These are phyloP conservation scores for Thymelicus sylvestris DNA, from an alignment of 2,888 invertebrate species.

Conservation along the genomic window DNA sequence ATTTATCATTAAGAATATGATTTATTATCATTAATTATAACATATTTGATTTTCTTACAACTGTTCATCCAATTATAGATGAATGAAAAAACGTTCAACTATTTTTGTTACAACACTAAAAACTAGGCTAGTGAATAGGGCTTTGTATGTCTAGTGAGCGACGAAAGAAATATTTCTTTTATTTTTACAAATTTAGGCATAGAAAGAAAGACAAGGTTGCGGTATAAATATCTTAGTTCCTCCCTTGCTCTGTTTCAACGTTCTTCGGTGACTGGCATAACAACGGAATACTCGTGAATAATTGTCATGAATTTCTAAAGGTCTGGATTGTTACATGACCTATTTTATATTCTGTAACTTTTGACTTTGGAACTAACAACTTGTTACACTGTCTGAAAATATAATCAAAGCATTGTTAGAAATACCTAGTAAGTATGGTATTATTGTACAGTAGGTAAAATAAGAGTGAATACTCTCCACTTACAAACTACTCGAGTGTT, in stretches of 20 bases:
- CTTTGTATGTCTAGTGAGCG: slow-evolving; percentile 27
- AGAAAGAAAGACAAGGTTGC: slow-evolving; percentile 30
- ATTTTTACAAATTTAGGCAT: slow-evolving; percentile 30
- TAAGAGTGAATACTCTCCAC: too few species aligned
- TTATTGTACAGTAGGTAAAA: too few species aligned
- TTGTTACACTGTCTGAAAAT: background rate
- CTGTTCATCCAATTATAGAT: slow-evolving; percentile 9
- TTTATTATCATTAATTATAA: too few species aligned
- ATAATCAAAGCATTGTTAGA: background rate
- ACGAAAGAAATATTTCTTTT: slow-evolving; percentile 33
- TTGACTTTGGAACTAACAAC: background rate
- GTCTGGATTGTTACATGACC: slow-evolving; percentile 3
- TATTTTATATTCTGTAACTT: slow-evolving; percentile 4
- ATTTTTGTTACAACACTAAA: slow-evolving; percentile 20
- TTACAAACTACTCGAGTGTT: too few species aligned
- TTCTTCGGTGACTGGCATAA: slow-evolving; percentile 10
- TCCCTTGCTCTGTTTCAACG: slow-evolving; percentile 2
- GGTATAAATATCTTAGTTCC: slow-evolving; percentile 29
- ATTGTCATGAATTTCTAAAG: slow-evolving; percentile 9
- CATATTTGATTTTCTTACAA: background rate
- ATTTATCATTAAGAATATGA: too few species aligned
- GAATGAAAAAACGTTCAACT: slow-evolving; percentile 8
- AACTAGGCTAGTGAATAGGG: slow-evolving; percentile 22
- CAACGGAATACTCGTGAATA: slow-evolving; percentile 1
- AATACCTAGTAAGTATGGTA: background rate